phyloP scores from a whole-genome alignment of 1,140 invertebrate genomes.

The Neotoxoptera formosana region DNA sequence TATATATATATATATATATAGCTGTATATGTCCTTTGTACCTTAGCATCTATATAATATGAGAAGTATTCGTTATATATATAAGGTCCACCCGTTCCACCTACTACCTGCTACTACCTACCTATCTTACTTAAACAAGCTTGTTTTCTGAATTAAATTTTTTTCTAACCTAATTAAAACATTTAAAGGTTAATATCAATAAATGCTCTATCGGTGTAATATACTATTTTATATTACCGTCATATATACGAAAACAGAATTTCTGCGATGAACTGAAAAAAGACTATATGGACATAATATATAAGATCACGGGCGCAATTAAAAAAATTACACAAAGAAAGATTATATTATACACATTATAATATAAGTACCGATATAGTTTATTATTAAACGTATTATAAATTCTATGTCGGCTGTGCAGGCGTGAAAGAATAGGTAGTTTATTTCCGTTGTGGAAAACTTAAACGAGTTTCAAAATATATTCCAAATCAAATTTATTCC shows the following conservation, averaged over 20 bases:
- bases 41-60: background rate
- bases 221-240: background rate
- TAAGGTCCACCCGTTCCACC: background rate
- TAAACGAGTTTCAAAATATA: constrained; percentile 38
- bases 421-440: background rate
- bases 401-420: background rate
- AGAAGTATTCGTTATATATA: background rate
- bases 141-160: background rate
- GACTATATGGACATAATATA: background rate
- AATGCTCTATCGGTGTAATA: background rate
- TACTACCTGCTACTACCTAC: background rate
- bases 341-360: background rate
- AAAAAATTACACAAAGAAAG: background rate
- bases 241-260: background rate
- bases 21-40: background rate
- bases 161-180: too few relatives aligned
- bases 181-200: too few relatives aligned
- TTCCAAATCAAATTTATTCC: constrained; percentile 44
- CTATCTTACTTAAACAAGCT: background rate
- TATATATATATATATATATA: background rate
- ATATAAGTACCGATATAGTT: background rate
- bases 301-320: background rate
- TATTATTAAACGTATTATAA: background rate
- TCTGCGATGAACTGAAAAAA: background rate
- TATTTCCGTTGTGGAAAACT: constrained; percentile 25